A percentile compares a stretch with the other conserved stretches of the same genome.
Evolutionary conservation across 2,797 vertebrate species (phyloP).

Genomic region (Siniperca scherzeri): DNA sequence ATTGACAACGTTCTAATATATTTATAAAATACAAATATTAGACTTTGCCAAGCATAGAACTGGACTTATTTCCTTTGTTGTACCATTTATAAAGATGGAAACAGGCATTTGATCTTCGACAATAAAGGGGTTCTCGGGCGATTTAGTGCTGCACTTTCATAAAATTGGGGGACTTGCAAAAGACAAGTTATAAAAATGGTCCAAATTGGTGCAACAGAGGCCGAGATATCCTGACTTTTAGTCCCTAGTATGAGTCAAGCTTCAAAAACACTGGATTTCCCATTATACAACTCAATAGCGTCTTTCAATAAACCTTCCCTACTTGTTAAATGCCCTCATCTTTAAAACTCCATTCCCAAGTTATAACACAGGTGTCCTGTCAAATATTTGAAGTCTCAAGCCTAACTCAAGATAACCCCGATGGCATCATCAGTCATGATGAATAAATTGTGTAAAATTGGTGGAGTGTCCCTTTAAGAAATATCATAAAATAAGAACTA

Average conservation of each 20-base stretch:
- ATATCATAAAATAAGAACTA: background rate
- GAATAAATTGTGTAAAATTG: background rate
- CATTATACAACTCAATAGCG: background rate
- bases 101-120: background rate
- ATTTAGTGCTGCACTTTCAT: background rate
- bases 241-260: background rate
- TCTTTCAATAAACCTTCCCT: background rate
- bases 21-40: background rate
- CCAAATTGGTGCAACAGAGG: background rate
- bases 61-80: background rate
- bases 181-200: background rate
- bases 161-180: background rate
- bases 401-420: background rate
- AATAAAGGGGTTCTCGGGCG: background rate
- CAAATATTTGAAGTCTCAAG: background rate
- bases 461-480: background rate
- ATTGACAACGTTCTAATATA: too few relatives aligned
- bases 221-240: background rate
- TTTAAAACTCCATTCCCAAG: background rate
- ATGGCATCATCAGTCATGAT: background rate
- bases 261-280: background rate
- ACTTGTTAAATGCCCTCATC: too few relatives aligned
- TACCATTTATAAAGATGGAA: background rate
- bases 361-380: background rate
- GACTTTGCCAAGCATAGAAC: background rate